Base-by-base conservation (phyloP, 23 tunicate genomes). In the Ascidia mentula region DNA sequence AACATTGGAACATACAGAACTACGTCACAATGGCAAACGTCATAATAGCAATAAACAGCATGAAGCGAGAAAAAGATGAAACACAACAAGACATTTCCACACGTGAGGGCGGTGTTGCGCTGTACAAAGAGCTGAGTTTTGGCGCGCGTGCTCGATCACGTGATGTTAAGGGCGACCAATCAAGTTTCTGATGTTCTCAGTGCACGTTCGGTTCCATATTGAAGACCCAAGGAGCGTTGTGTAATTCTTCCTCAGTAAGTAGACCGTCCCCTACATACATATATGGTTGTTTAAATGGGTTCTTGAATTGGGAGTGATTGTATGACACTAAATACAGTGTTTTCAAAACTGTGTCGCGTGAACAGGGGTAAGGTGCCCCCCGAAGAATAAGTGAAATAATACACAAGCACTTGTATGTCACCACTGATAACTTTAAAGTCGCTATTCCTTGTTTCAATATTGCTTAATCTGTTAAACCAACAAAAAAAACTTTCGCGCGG, bases 41-140 rank as follows among this genome's bases (percentile, higher is more conserved):
- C 65, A 53, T 53, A 28, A 28, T 53, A 28, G 13, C 7, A 20
- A 53, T 53, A 9, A 53, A 53, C 65, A 53, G 13, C 65, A 5
- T 1, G 13, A 9, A 5, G 65, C 65, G 65, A 26, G 24, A 53
- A 53, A 53, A 53, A 53, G 24, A 53, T n/a, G n/a, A 53, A 6
- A 20, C 2, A 53, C 7, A 53, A 53, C 24, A 53, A 9, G 22
- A 20, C 13, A 53, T 53, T 53, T 53, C 65, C 65, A 53, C n/a
- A n/a, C 65, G 65, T 53, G 65, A 53, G 65, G 65, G 65, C 65
- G 65, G 24, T 9, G 28, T 53, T 53, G 65, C 65, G 65, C 65
- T 53, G 7, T 53, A 53, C 65, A 53, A 53, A 53, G 65, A 53
- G 65, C 65, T n/a, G n/a, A n/a, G 65, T 20, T 53, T 53, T 53